Conservation (phyloP, 1,140 invertebrate species). For the Vollenhovia emeryi region DNA sequence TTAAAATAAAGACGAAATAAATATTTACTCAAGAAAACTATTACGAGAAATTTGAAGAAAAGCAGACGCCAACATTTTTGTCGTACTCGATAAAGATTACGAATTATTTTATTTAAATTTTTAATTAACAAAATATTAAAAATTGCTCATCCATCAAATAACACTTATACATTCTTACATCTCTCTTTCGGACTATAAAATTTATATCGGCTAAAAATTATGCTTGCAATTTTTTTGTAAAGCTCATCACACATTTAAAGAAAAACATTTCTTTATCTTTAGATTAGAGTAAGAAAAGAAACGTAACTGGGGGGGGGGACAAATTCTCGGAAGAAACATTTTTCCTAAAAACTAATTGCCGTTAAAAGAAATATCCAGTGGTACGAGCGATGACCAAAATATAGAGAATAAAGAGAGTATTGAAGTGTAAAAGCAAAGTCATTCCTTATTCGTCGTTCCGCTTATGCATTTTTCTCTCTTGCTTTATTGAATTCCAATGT, state of each 20-base stretch:
- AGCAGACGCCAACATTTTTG: background rate
- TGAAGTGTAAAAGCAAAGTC: constrained; percentile 47
- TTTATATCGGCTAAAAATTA: background rate
- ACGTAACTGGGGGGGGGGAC: no score
- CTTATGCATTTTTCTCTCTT: constrained; percentile 30
- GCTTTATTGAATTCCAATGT: constrained; percentile 65
- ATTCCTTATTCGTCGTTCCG: background rate
- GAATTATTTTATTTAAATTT: background rate
- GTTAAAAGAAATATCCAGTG: background rate
- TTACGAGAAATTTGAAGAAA: background rate
- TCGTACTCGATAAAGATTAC: background rate
- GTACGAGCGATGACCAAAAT: background rate
- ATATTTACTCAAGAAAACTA: background rate
- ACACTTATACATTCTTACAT: background rate
- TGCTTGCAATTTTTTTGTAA: background rate
- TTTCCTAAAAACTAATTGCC: background rate
- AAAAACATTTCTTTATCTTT: background rate
- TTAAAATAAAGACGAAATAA: background rate
- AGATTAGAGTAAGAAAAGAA: no score
- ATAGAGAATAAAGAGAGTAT: background rate
- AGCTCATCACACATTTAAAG: background rate
- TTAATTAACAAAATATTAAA: background rate
- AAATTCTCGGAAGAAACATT: background rate
- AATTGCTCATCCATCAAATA: background rate
- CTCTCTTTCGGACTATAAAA: background rate